Evolutionary conservation across 2,888 invertebrate species (phyloP), one percentile per base, ranked within the genome.

Genomic region (Myopa tessellatipennis): DNA sequence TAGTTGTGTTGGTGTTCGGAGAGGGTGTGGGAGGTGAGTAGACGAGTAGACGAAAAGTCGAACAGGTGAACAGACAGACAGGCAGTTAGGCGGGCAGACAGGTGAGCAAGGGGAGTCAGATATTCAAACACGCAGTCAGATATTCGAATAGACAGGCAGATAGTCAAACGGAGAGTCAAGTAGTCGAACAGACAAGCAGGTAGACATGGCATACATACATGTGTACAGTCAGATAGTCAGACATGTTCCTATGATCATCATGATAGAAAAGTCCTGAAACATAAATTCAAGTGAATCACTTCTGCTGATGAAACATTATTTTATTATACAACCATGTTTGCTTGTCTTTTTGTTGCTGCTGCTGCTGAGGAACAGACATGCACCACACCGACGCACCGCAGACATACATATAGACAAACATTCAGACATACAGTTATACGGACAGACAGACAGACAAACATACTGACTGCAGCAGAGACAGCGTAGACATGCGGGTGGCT

Each of bases 271-370:
- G 70, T 61, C 73, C 67, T 74, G 72, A 70, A 76, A 76, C 78
- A 79, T 78, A 79, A 77, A 79, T 79, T 78, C 65, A 63, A 52
- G 76, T 75, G 75, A 76, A 78, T 76, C 74, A 74, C 76, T 79
- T 76, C 40, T 74, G 71, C 69, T 74, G 74, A 74, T 78, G 74
- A 76, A 76, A 77, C 74, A 55, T 40, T 65, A 69, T 45, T 76
- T 38, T 70, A 52, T 50, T 34, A n/a, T n/a, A n/a, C 4, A 65
- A n/a, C 55, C n/a, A n/a, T n/a, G 34, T 68, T 14, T 4, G 45
- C 6, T 71, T 14, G 16, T 6, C 4, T n/a, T 50, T 50, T 52
- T 60, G 72, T 72, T 58, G 60, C 60, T 45, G 73, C 60, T 60
- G 26, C 45, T 26, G 61, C 1, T n/a, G 16, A 4, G 7, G 67